Percentiles rank a stretch among this genome's conserved stretches.
Evolutionary conservation across 1,140 invertebrate genomes (phyloP).

Genomic region (Bemisia tabaci): DNA sequence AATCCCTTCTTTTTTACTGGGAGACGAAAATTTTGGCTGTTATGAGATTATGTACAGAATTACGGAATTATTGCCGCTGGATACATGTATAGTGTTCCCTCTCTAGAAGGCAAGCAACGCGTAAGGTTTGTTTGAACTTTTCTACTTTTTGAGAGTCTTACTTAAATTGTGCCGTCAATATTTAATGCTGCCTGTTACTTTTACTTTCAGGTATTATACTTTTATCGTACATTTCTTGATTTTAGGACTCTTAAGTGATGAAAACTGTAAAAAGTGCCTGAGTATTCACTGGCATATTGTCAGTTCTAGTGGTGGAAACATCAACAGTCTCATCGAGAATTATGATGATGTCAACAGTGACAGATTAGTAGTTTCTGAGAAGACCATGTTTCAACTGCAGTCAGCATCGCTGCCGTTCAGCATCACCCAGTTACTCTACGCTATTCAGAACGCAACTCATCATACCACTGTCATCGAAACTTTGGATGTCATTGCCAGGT

Average conservation of each 20-base stretch:
- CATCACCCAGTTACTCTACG: background rate
- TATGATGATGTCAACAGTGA: background rate
- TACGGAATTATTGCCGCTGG: no score
- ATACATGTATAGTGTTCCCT: no score
- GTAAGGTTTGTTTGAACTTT: no score
- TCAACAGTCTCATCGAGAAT: background rate
- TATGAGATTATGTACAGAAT: no score
- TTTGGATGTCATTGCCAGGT: background rate
- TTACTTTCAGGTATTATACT: no score
- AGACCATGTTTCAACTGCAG: background rate
- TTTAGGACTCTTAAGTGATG: background rate
- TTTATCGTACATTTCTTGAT: no score
- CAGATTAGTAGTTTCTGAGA: background rate
- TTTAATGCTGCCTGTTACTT: no score
- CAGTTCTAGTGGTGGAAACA: background rate
- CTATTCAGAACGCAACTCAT: background rate
- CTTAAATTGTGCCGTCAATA: no score
- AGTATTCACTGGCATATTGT: background rate
- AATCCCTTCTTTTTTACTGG: no score
- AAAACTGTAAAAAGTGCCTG: background rate
- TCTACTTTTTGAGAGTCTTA: no score
- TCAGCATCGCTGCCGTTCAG: background rate
- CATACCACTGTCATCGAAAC: background rate
- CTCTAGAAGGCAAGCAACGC: no score
- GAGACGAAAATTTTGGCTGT: no score